A percentile compares a stretch with the other conserved stretches of the same genome.
Conservation (phyloP, 2,888 invertebrate species). For the Phengaris alcon region DNA sequence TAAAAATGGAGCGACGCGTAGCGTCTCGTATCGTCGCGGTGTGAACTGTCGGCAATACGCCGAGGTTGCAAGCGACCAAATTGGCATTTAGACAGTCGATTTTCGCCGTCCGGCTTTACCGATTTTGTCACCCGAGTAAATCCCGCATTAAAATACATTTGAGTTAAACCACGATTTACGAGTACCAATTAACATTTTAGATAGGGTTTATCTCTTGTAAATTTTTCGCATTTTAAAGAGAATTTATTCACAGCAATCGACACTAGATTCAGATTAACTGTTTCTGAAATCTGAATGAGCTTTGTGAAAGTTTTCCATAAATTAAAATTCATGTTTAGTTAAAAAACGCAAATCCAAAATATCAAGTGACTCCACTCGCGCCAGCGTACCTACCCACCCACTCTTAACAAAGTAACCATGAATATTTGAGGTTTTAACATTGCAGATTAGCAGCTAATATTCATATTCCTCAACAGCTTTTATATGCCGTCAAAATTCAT, state of each 20-base stretch:
- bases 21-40: too few species aligned
- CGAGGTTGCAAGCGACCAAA: too few species aligned
- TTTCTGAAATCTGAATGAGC: conserved; percentile 24
- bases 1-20: too few species aligned
- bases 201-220: background rate
- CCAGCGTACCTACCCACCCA: conserved; percentile 38
- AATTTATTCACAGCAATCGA: conserved; percentile 12
- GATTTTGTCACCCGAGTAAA: background rate
- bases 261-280: conserved; percentile 19
- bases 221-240: background rate
- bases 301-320: conserved; percentile 36
- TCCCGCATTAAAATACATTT: background rate
- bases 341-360: conserved; percentile 35
- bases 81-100: too few species aligned
- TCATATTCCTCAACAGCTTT: conserved; percentile 53
- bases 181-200: background rate
- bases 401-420: conserved; percentile 52
- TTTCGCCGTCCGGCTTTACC: too few species aligned
- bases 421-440: conserved; percentile 55
- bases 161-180: background rate
- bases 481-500: conserved; percentile 38
- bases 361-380: conserved; percentile 30
- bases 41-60: too few species aligned
- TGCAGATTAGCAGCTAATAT: conserved; percentile 74
- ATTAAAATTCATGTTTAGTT: conserved; percentile 39